These are phyloP conservation scores for Coranthus polyacanthus DNA, from an alignment of 2,797 vertebrate species.

Conservation along the genomic window DNA sequence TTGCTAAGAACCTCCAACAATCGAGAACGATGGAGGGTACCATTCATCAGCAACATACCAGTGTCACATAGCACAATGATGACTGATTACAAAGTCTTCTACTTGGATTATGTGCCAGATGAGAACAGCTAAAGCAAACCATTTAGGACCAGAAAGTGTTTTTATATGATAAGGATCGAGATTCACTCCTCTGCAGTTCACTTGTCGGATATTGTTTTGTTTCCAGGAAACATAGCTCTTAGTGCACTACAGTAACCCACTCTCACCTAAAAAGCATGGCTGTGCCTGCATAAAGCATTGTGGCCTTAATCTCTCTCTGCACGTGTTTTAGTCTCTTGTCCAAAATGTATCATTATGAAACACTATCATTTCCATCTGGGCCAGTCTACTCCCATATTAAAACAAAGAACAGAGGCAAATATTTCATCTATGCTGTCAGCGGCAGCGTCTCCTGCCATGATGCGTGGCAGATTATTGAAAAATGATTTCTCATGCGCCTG, in stretches of 20 bases:
- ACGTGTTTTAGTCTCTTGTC: conserved; percentile 53
- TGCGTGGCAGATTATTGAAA: conserved; percentile 82
- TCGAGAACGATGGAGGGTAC: conserved; percentile 60
- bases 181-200: conserved; percentile 59
- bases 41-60: conserved; percentile 74
- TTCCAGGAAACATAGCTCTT: conserved; percentile 53
- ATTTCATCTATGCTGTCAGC: conserved; percentile 82
- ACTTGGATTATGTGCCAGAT: conserved; percentile 64
- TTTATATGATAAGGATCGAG: conserved; percentile 66
- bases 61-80: conserved; percentile 77
- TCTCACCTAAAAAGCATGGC: conserved; percentile 44
- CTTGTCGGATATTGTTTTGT: conserved; percentile 51
- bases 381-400: conserved; percentile 75
- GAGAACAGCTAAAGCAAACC: conserved; percentile 61
- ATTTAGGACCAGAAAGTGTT: conserved; percentile 61
- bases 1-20: conserved; percentile 49
- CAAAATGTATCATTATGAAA: conserved; percentile 74
- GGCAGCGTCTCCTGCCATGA: conserved; percentile 71
- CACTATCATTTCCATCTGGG: conserved; percentile 75
- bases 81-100: conserved; percentile 76
- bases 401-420: conserved; percentile 81
- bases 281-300: conserved; percentile 39
- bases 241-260: conserved; percentile 38
- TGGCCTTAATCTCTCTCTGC: conserved; percentile 47
- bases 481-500: conserved; percentile 81